Base-by-base conservation (phyloP, 2,113 vertebrate species). In the Capreolus pygargus region DNA sequence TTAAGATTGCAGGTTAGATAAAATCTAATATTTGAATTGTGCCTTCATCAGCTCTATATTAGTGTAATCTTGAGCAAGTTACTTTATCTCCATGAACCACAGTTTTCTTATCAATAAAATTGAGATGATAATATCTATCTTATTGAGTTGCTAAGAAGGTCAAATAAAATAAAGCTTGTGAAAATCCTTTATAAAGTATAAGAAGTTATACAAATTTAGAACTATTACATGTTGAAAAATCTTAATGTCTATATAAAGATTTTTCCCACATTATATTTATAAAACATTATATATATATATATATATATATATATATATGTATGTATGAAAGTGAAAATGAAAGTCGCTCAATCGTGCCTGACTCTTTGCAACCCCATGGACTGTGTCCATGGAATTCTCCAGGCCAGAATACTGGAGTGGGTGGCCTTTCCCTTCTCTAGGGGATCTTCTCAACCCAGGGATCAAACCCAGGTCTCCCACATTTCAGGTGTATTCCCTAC, bases 1-100 rank as follows among this genome's bases (percentile, higher is more conserved):
- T 97, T 93, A 70, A 95, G 43, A 89, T 61, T 95, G 84, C 21
- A 96, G 9, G 2, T n/a, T 86, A 90, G 47, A 83, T 55, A 92
- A 84, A 23, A 85, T 89, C 28, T 33, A 19, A 5, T 3, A 79
- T 87, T 84, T 92, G 9, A 89, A 86, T 21, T 92, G 27, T 70
- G 30, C 45, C 23, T 95, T 97, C 3, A 52, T 4, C 57, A 74
- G 54, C 9, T 95, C 86, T 76, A 52, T 97, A 36, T 86, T 52
- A 57, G 2, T 87, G 16, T 88, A 36, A 95, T 90, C 10, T 55
- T 82, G 27, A 95, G 21, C 16, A 95, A 83, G 25, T 85, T 93
- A 86, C 25, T 93, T 94, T 96, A 61, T 82, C n/a, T 91, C 79
- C 58, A 25, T 52, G 28, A 91, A 55, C 17, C 55, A n/a, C 78